Base-by-base conservation (phyloP, 2,113 vertebrate genomes). In the Lipotes vexillifer region DNA sequence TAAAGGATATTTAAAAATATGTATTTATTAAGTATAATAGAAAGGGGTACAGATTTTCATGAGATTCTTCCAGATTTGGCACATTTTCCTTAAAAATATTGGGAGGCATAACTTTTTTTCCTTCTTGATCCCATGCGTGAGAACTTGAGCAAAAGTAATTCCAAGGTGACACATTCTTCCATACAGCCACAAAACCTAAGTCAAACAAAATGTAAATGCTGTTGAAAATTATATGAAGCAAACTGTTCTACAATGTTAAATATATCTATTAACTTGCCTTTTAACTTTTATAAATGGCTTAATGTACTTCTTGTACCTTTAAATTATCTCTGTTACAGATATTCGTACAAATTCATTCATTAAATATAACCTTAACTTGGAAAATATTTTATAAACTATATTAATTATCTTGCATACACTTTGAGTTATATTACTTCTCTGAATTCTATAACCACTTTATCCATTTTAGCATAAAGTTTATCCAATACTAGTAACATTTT, bases 71-170 rank as follows among this genome's bases (percentile, higher is more conserved):
- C 36, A 13, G 3, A 93, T 74, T 86, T 86, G 31, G 4, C 9
- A 31, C 74, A 2, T 46, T 78, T 91, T 90, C 46, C 66, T 52
- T 55, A 41, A 90, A 85, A 77, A 74, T 80, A 80, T 61, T 86
- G 11, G 36, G 46, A 81, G 2, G 6, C 29, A 38, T 72, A 65
- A 55, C 25, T n/a, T 84, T 69, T 90, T 88, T 80, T 36, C 63
- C 17, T 31, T 81, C 17, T 93, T 97, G 14, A 93, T 83, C 38
- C 27, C 23, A 21, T 74, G 11, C 15, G 0, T 87, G 49, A 94
- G 44, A 94, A 93, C 2, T 57, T 72, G 46, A 81, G 78, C 66
- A 94, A 96, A 96, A 94, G 75, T 93, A 90, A 81, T 95, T 95
- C 44, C 44, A 91, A 80, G 38, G 27, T 83, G 68, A 75, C 20